Conservation (phyloP, 2,888 invertebrate genomes). For the Cheilosia urbana region DNA sequence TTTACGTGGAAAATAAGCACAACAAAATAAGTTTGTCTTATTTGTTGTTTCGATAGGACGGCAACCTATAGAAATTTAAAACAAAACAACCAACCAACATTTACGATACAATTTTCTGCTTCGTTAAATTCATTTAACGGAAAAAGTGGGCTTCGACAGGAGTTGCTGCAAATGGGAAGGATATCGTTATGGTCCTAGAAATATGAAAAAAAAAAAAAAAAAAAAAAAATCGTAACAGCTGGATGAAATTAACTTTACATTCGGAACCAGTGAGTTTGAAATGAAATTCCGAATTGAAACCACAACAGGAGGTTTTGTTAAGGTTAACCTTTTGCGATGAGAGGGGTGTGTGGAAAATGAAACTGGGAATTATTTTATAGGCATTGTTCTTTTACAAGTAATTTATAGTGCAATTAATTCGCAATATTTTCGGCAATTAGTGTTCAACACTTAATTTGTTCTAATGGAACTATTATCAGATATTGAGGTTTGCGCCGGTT, state of each 20-base stretch:
- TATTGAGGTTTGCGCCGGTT: background rate
- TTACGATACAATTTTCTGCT: conserved; percentile 1
- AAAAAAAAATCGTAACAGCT: background rate
- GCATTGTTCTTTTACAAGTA: conserved; percentile 22
- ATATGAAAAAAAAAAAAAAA: background rate
- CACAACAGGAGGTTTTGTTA: conserved; percentile 7
- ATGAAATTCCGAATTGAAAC: background rate
- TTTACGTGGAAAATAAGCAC: conserved; percentile 13
- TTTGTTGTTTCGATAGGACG: no score
- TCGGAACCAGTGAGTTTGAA: conserved; percentile 1
- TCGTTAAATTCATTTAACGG: background rate
- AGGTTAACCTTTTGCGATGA: background rate
- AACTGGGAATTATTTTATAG: conserved; percentile 34
- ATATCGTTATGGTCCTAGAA: background rate
- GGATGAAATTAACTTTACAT: conserved; percentile 2
- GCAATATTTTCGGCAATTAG: conserved; percentile 11
- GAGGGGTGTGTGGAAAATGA: conserved; percentile 2
- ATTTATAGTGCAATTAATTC: conserved; percentile 11
- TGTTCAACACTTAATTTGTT: background rate
- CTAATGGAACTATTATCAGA: background rate
- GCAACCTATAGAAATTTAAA: background rate
- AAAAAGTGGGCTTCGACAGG: background rate
- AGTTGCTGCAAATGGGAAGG: background rate
- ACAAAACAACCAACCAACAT: conserved; percentile 1
- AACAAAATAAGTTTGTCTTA: background rate